Evolutionary conservation across 2,888 invertebrate genomes (phyloP).

Genomic region (Pandemis corylana): DNA sequence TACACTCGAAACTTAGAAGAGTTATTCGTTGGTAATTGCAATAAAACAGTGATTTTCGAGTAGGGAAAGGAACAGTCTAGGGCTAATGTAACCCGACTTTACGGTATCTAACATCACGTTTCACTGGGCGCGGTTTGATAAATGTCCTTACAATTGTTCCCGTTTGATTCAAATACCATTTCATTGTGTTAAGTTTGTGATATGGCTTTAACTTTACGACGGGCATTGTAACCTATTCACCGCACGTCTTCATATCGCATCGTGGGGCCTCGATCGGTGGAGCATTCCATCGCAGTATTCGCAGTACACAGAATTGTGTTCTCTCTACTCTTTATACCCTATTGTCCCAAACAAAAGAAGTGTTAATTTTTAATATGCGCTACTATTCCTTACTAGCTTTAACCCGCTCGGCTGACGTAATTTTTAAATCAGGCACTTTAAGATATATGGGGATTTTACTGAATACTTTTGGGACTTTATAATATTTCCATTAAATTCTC

Average conservation of each 20-base stretch:
- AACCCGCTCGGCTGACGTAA: no score
- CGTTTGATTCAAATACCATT: constrained; percentile 21
- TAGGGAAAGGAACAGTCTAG: neutral
- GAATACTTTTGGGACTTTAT: no score
- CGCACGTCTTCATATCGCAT: constrained; percentile 33
- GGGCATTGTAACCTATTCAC: constrained; percentile 35
- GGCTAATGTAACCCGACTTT: no score
- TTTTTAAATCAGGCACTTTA: no score
- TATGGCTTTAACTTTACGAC: constrained; percentile 31
- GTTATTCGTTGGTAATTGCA: no score
- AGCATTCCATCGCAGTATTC: constrained; percentile 11
- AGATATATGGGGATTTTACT: no score
- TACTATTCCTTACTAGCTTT: no score
- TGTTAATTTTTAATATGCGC: no score
- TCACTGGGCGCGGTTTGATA: constrained; percentile 16
- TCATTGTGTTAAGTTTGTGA: constrained; percentile 24
- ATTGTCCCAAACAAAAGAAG: neutral
- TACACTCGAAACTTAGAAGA: no score
- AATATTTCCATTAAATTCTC: no score
- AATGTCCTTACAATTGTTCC: constrained; percentile 22
- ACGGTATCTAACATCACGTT: constrained; percentile 4
- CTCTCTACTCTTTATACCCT: neutral
- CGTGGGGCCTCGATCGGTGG: constrained; percentile 14
- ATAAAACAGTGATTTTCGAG: no score
- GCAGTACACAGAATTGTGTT: constrained; percentile 24